Base-by-base conservation (phyloP, 2,888 invertebrate genomes). In the Tetramorium bicarinatum region DNA sequence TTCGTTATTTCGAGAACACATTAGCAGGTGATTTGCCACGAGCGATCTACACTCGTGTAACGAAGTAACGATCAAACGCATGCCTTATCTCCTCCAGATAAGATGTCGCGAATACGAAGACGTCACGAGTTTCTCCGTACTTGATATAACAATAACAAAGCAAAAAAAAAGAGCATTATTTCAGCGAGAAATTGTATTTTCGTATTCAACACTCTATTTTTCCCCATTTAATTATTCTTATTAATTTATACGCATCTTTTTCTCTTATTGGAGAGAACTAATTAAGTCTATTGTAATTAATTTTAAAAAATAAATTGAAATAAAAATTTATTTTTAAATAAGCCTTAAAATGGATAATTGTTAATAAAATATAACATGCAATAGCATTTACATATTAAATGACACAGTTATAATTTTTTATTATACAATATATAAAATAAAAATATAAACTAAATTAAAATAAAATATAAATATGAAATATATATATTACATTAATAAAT, bases 11-110 rank as follows among this genome's bases (percentile, higher is more conserved):
- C 62, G 76, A 44, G 52, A 52, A 64, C 76, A 62, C 15, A 82
- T 80, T 59, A 79, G 18, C 69, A 69, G 69, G 72, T 61, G 72
- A 80, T 80, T 80, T 49, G 79, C 59, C 72, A 72, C 41, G 77
- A 44, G 38, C 72, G 25, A 71, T 47, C 13, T 77, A 56, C 44
- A 56, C 25, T 44, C 52, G 29, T 34, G 29, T 34, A 25, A 77
- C 11, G 56, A 79, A 79, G 38, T 52, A 83, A 85, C 75, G 75
- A 85, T 71, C 80, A 80, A 47, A 82, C 52, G 86, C 44, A 61
- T 64, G 82, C 61, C 76, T 85, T 87, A 87, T 87, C 87, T 49
- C 13, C 47, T 21, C 47, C 61, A 81, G 87, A 87, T 87, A 87
- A 87, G 80, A 69, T 47, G 79, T 21, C n/a, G 41, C 52, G 49